Conservation (phyloP, 2,888 invertebrate genomes). For the Ichneumon xanthorius region DNA sequence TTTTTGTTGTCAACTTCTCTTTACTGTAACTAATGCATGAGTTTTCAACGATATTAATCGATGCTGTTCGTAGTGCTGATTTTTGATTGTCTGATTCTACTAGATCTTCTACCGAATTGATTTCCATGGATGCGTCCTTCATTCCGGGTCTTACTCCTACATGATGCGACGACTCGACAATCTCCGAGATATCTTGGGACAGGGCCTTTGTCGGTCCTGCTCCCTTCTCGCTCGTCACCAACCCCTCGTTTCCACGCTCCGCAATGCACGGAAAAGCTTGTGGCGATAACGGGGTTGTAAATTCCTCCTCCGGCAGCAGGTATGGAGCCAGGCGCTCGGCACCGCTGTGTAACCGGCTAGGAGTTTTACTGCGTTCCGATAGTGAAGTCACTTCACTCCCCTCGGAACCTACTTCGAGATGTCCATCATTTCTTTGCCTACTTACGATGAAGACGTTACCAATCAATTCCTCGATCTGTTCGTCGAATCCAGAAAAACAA, state of each 20-base stretch:
- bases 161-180: too few relatives aligned
- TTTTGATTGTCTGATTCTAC: too few relatives aligned
- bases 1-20: too few relatives aligned
- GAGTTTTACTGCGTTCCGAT: not conserved
- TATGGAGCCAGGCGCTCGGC: slow-evolving; percentile 13
- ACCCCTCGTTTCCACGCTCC: slow-evolving; percentile 11
- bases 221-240: not conserved
- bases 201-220: too few relatives aligned
- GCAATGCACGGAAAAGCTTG: not conserved
- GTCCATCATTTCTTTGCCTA: slow-evolving; percentile 4
- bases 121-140: too few relatives aligned
- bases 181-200: too few relatives aligned
- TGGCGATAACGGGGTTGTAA: slow-evolving; percentile 20
- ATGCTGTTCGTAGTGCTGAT: too few relatives aligned
- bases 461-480: not conserved
- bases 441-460: slow-evolving; percentile 5
- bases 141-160: too few relatives aligned
- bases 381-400: not conserved
- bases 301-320: slow-evolving; percentile 30
- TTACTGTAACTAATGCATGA: too few relatives aligned
- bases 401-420: too few relatives aligned
- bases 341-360: slow-evolving; percentile 34
- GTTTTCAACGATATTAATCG: too few relatives aligned
- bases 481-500: not conserved
- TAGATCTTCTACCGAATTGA: too few relatives aligned